A percentile compares a stretch with the other conserved stretches of the same genome.
Evolutionary conservation across 1,140 invertebrate species (phyloP).

Genomic region (Gryon sp.): DNA sequence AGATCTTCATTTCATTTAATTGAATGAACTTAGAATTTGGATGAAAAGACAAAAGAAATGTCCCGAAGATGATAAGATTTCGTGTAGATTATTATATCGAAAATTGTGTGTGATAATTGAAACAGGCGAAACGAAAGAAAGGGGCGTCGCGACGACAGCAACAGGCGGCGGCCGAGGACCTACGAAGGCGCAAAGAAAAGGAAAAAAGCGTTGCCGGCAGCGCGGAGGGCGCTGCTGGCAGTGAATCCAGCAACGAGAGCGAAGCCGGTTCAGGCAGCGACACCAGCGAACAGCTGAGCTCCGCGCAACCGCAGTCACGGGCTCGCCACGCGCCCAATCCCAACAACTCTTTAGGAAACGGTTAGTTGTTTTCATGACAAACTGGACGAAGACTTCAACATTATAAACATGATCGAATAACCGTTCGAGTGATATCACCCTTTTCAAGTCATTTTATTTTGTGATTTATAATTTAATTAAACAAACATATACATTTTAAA

Average conservation of each 20-base stretch:
- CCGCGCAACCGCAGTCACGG: constrained; percentile 70
- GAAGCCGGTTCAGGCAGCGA: constrained; percentile 76
- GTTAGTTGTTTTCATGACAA: constrained; percentile 72
- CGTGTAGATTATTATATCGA: constrained; percentile 17
- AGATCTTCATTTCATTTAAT: not conserved
- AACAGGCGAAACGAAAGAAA: constrained; percentile 79
- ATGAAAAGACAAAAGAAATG: not conserved
- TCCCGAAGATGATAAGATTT: too few species aligned
- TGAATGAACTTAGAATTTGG: not conserved
- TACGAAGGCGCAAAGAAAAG: constrained; percentile 76
- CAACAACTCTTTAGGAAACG: constrained; percentile 77
- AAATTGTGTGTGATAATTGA: constrained; percentile 47
- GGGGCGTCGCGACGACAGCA: constrained; percentile 77
- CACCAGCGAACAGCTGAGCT: constrained; percentile 73
- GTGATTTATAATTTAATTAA: not conserved
- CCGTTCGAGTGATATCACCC: too few species aligned
- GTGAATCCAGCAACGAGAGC: constrained; percentile 78
- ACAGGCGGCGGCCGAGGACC: constrained; percentile 72
- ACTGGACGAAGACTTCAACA: constrained; percentile 63
- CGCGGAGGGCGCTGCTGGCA: constrained; percentile 66
- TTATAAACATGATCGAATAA: too few species aligned
- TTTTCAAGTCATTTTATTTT: not conserved
- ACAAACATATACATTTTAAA: too few species aligned
- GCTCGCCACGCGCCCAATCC: constrained; percentile 71
- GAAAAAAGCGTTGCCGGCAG: constrained; percentile 62